These are phyloP conservation scores for Indri indri DNA, from an alignment of 2,113 vertebrate genomes.

Conservation along the genomic window DNA sequence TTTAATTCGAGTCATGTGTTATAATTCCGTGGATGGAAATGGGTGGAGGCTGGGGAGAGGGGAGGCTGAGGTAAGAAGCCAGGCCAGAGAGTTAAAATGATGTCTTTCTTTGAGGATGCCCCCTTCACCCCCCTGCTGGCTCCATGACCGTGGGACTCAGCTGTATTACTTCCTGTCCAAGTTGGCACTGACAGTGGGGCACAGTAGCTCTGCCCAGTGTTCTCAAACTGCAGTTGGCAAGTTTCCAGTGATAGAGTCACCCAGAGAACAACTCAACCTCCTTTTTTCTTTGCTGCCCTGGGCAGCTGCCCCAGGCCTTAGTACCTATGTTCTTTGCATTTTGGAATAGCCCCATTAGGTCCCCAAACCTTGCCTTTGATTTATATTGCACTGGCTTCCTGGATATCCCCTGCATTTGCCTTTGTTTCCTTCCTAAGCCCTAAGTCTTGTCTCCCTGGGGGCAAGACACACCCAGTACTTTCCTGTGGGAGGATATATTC, in stretches of 20 bases:
- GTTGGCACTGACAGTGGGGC: conserved; percentile 56
- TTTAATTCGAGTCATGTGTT: conserved; percentile 4
- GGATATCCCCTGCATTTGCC: neutral
- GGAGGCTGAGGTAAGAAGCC: conserved; percentile 13
- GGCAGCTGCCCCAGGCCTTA: neutral
- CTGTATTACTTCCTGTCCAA: conserved; percentile 75
- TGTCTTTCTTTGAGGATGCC: conserved; percentile 58
- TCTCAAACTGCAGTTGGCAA: conserved; percentile 52
- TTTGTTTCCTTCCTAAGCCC: neutral
- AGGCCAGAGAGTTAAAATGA: conserved; percentile 46
- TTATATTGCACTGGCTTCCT: neutral
- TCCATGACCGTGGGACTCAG: conserved; percentile 43
- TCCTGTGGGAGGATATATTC: neutral
- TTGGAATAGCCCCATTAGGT: neutral
- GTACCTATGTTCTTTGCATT: neutral
- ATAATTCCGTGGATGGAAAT: neutral
- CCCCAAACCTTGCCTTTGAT: neutral
- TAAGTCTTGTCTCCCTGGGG: neutral
- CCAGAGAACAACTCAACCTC: conserved; percentile 1
- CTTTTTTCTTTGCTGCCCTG: neutral
- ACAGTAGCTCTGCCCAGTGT: conserved; percentile 55
- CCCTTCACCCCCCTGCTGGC: neutral
- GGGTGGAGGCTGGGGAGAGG: neutral
- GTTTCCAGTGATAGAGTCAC: conserved; percentile 41
- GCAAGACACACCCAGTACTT: neutral